These are phyloP conservation scores for Porphyrio hochstetteri DNA, from an alignment of 2,113 vertebrate genomes.

Conservation along the genomic window DNA sequence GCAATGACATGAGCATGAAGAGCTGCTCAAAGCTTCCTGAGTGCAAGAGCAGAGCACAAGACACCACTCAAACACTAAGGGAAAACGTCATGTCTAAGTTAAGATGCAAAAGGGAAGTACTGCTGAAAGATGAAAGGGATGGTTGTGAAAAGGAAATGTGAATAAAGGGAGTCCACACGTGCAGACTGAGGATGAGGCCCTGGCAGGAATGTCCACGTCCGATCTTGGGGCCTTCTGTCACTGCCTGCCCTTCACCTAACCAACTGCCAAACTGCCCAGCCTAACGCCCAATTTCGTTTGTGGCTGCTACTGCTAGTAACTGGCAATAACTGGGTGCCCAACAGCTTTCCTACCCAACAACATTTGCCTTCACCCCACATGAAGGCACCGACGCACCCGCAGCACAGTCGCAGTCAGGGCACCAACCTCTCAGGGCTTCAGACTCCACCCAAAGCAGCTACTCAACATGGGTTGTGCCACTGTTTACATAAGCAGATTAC, in stretches of 20 bases:
- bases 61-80: neutral
- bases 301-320: neutral
- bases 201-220: too few species aligned
- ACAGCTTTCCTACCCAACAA: neutral
- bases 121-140: neutral
- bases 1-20: neutral
- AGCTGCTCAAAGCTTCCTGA: neutral
- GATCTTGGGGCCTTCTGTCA: neutral
- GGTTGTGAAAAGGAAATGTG: neutral
- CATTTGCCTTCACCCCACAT: rapidly evolving
- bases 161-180: too few species aligned
- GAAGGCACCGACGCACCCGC: rapidly evolving
- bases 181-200: neutral
- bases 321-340: too few species aligned
- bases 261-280: neutral
- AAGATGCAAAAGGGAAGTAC: neutral
- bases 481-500: conserved; percentile 73
- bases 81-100: neutral
- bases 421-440: rapidly evolving
- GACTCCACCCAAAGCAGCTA: neutral
- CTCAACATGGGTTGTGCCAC: conserved; percentile 25
- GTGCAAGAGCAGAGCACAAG: neutral
- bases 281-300: rapidly evolving
- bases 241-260: neutral
- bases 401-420: rapidly evolving